Base-by-base conservation (phyloP, 1,140 invertebrate genomes). In the Drosophila subobscura region DNA sequence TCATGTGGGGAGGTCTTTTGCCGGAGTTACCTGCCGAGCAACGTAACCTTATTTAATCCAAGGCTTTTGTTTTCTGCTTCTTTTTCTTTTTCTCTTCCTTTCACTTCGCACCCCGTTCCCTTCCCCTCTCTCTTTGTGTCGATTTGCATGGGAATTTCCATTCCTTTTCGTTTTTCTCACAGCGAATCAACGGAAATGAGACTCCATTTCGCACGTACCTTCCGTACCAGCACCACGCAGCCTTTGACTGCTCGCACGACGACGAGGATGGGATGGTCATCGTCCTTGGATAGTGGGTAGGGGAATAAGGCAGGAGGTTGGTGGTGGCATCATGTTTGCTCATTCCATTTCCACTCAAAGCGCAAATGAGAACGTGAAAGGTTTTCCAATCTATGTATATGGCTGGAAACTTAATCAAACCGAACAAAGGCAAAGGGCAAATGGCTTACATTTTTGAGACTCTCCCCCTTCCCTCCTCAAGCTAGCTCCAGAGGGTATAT, bases 181-280 rank as follows among this genome's bases (percentile, higher is more conserved):
- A 37, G 5, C 14, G 22, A 25, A 23, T 7, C 56, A 61, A 42
- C 54, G 47, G 47, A 70, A 85, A 67, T 74, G 65, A 67, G 58
- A 85, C 56, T 50, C 55, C 44, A 71, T 77, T 77, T 72, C 25
- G 23, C 46, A 72, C 71, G 55, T 77, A 72, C 65, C 47, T n/a
- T 54, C 46, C 16, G 16, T 20, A 45, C 40, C 53, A 58, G 50
- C 7, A 6, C 44, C 27, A 46, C 27, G 27, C 49, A 46, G 23
- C 20, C 70, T 59, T 45, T 27, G 4, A 14, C 33, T 6, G 7
- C 44, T 41, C 7, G 4, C 7, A 46, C 33, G 10, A 37, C 33
- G 33, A 12, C 33, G 10, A 10, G 10, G 4, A 4, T 37, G 33
- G 10, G 4, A 4, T 37, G 33, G 33, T 4, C 33, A 37, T 37